Evolutionary conservation across 2,113 vertebrate species (phyloP).

Genomic region (Syngnathoides biaculeatus): DNA sequence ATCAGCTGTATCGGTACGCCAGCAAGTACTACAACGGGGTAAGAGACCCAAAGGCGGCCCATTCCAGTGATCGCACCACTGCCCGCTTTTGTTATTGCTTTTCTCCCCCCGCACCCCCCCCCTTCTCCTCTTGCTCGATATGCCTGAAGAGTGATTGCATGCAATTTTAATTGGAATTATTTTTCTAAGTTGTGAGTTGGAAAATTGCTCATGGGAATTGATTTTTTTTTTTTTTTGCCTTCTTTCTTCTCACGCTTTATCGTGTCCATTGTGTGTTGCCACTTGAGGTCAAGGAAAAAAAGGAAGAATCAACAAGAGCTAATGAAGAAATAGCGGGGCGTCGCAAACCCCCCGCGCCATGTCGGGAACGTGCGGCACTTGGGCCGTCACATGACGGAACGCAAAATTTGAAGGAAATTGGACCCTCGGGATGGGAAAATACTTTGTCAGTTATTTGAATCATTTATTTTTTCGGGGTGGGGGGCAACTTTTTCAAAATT

Average conservation of each 20-base stretch:
- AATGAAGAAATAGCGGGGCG: constrained; percentile 63
- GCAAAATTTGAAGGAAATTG: too few species aligned
- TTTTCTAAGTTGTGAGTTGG: constrained; percentile 69
- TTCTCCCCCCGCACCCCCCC: background rate
- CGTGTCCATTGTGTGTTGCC: constrained; percentile 58
- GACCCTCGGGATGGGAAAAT: background rate
- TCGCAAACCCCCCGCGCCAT: background rate
- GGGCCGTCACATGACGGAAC: too few species aligned
- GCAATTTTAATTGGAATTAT: constrained; percentile 73
- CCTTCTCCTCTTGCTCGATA: constrained; percentile 52
- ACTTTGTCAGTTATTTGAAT: background rate
- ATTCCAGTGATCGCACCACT: constrained; percentile 63
- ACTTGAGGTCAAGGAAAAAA: constrained; percentile 60
- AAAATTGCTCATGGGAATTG: constrained; percentile 70
- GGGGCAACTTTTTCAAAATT: too few species aligned
- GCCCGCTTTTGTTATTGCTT: constrained; percentile 57
- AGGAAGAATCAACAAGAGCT: constrained; percentile 63
- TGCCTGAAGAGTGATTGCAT: constrained; percentile 64
- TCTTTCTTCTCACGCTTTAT: background rate
- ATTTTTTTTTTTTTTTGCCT: constrained; percentile 40
- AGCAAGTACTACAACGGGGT: constrained; percentile 99
- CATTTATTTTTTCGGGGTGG: background rate
- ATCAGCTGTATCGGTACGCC: constrained; percentile 96
- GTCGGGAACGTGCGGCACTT: too few species aligned
- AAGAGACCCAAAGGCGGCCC: constrained; percentile 62